Conservation (phyloP, 2,113 vertebrate species). For the Girardinichthys multiradiatus region DNA sequence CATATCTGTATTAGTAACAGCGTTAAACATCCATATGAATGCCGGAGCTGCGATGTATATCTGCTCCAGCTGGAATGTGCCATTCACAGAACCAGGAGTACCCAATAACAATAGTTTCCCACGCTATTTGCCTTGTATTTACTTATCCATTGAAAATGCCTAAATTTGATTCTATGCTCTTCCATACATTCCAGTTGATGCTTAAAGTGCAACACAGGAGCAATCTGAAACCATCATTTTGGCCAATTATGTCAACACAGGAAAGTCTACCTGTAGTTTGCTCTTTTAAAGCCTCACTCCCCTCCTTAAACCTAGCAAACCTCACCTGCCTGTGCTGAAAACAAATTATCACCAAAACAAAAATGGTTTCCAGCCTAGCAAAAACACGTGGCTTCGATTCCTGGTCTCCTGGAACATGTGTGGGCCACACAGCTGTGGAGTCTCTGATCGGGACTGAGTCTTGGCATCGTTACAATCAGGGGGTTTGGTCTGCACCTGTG, state of each 20-base stretch:
- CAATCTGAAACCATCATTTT: not conserved
- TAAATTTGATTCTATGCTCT: no score
- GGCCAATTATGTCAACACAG: not conserved
- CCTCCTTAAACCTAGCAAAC: constrained; percentile 1
- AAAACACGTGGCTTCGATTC: constrained; percentile 48
- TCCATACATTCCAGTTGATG: no score
- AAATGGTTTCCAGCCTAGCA: constrained; percentile 52
- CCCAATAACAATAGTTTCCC: no score
- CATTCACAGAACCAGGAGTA: no score
- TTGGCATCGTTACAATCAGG: constrained; percentile 66
- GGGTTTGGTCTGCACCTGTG: constrained; percentile 50
- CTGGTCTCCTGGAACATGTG: constrained; percentile 61
- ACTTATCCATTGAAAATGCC: no score
- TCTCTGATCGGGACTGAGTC: constrained; percentile 39
- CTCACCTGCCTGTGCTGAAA: constrained; percentile 33
- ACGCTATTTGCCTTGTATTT: no score
- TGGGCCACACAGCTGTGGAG: constrained; percentile 42
- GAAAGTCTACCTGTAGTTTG: not conserved
- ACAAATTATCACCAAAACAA: constrained; percentile 47
- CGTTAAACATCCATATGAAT: no score
- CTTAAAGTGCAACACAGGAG: not conserved
- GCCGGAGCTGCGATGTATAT: no score
- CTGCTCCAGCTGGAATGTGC: no score
- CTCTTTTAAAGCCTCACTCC: not conserved
- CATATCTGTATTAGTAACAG: no score